phyloP scores from a whole-genome alignment of 1,140 invertebrate genomes.

The Bombus breviceps region DNA sequence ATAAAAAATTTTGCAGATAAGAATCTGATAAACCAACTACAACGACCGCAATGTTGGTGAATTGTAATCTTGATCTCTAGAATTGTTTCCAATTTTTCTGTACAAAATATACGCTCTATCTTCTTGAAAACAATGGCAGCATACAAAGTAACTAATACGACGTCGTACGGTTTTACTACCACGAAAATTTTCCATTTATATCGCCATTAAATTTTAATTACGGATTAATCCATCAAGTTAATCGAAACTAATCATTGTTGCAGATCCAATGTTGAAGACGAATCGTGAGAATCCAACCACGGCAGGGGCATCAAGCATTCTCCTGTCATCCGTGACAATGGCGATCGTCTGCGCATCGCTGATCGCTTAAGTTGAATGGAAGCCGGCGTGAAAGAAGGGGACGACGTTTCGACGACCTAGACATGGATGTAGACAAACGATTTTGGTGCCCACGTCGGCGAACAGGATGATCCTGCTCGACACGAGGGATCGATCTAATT shows the following conservation, averaged over 20 bases:
- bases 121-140: too few relatives aligned
- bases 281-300: slow-evolving; percentile 38
- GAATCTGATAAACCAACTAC: too few relatives aligned
- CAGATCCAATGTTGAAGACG: slow-evolving; percentile 66
- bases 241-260: slow-evolving; percentile 35
- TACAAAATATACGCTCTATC: too few relatives aligned
- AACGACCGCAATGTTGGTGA: too few relatives aligned
- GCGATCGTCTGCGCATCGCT: slow-evolving; percentile 60
- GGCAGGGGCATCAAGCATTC: slow-evolving; percentile 56
- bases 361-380: slow-evolving; percentile 64
- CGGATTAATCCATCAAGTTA: not conserved
- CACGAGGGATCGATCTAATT: slow-evolving; percentile 21
- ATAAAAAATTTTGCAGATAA: too few relatives aligned
- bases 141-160: not conserved
- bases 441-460: slow-evolving; percentile 11
- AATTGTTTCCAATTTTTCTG: not conserved
- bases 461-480: slow-evolving; percentile 23
- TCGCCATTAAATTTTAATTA: not conserved
- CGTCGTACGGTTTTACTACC: too few relatives aligned
- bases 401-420: slow-evolving; percentile 30
- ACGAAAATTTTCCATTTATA: not conserved
- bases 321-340: slow-evolving; percentile 56
- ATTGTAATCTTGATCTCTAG: not conserved
- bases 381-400: not conserved
- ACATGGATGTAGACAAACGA: slow-evolving; percentile 42